Evolutionary conservation across 2,797 vertebrate genomes (phyloP).

Genomic region (Botia almorhae): DNA sequence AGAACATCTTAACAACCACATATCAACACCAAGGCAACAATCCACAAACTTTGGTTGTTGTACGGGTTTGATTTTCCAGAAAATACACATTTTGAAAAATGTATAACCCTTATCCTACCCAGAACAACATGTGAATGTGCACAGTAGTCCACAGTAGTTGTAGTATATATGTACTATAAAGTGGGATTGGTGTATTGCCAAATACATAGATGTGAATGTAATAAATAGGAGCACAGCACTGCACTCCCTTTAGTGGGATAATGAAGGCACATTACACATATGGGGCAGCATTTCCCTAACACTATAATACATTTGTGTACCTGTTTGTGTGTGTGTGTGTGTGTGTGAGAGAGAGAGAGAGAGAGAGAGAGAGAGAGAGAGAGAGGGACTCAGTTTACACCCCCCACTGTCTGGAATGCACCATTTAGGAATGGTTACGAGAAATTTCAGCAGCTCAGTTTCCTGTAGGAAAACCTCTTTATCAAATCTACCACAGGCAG

Average conservation of each 20-base stretch:
- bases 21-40: too few species aligned
- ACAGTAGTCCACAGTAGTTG: too few species aligned
- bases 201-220: too few species aligned
- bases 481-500: neutral
- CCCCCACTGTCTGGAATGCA: slow-evolving; percentile 35
- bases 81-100: too few species aligned
- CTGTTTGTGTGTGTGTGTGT: neutral
- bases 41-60: too few species aligned
- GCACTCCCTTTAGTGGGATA: neutral
- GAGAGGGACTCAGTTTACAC: slow-evolving; percentile 11
- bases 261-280: slow-evolving; percentile 10
- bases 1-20: too few species aligned
- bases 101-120: too few species aligned
- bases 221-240: neutral
- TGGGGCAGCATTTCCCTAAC: slow-evolving; percentile 24
- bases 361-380: neutral
- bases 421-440: slow-evolving; percentile 15
- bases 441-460: slow-evolving; percentile 34
- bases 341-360: too few species aligned
- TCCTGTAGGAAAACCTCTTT: slow-evolving; percentile 36
- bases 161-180: too few species aligned
- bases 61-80: too few species aligned
- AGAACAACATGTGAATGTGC: too few species aligned
- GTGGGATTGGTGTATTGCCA: too few species aligned
- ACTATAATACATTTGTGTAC: slow-evolving; percentile 22